Evolutionary conservation across 2,797 vertebrate species (phyloP), one percentile per base, ranked within the genome.

Genomic region (Anas flavirostris): DNA sequence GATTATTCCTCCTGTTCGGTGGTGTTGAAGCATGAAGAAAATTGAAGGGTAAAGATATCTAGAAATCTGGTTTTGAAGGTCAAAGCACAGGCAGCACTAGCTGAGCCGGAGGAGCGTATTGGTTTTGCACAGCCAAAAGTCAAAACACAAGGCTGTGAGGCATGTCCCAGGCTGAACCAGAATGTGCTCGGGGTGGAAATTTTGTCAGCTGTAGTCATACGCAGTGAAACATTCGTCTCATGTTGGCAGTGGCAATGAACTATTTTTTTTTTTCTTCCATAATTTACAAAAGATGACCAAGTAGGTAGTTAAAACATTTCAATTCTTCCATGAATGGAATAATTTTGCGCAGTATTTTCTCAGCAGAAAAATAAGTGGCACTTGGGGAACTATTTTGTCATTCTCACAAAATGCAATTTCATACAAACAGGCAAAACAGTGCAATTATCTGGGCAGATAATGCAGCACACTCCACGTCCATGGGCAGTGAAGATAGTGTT

Each of bases 391-490:
- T 90, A 89, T 77, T 90, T 86, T 86, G 79, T 90, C 60, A 91
- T 64, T 94, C 88, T 82, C 92, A 93, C 90, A 92, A 93, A 94
- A 96, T 82, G 86, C 55, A 79, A 70, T 91, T 93, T 93, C 62
- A 72, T 88, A 75, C 93, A 74, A 91, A 77, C 8, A 8, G 79
- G 67, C 60, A 91, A 93, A 94, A 93, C 53, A 96, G 78, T 81
- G 50, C 67, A 69, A 53, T 86, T 94, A 59, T 96, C 91, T 91
- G 86, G 66, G 56, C 50, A 95, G 68, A 69, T 86, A 80, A 66
- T 66, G 52, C 82, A 85, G 75, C 56, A 84, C 70, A 37, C 22
- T 83, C 56, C 58, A 50, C 72, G 39, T 25, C 44, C 43, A 18
- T 37, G 35, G 81, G 16, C 62, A 88, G 29, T 37, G 59, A 90